Evolutionary conservation across 2,888 invertebrate genomes (phyloP), one percentile per base, ranked within the genome.

Genomic region (Syrphus vitripennis): DNA sequence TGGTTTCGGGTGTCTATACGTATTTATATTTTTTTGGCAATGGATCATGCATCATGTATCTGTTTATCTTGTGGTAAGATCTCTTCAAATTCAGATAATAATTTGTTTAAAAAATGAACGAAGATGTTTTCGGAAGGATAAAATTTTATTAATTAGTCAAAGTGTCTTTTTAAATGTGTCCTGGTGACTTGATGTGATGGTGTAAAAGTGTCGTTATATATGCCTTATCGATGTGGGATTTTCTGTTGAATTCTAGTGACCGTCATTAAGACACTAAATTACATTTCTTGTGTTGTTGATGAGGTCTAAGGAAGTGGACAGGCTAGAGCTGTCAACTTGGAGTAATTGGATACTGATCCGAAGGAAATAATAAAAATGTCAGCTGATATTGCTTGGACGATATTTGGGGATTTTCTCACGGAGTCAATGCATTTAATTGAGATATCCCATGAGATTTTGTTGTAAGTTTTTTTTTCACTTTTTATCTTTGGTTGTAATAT

Each of bases 51-150:
- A 69, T 86, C 82, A 86, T 82, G 34, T 45, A 21, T 45, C 21
- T 19, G 70, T 74, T 59, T 82, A 82, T 86, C 81, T 78, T 16
- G 57, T 34, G 42, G 78, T 53, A 45, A 59, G 69, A 86, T 86
- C 86, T 86, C 57, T 34, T 78, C 70, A 86, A 86, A 82, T 86
- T 82, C 78, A 77, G 77, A 86, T 86, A 82, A 86, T 86, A 86
- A 86, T 86, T 86, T 86, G 86, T 86, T 86, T 86, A 74, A 86
- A 82, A 86, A 86, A 86, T 82, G 86, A 70, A 78, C 69, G 26
- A 45, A 77, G 86, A 78, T 86, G 74, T 86, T 77, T 59, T 63
- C 48, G 75, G 63, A 70, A 59, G 86, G 86, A 86, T 86, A 78
- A 77, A 74, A 74, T 55, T 82, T 86, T 86, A 82, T 86, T 86